phyloP scores from a whole-genome alignment of 2,888 invertebrate species.

The Eupithecia abbreviata region DNA sequence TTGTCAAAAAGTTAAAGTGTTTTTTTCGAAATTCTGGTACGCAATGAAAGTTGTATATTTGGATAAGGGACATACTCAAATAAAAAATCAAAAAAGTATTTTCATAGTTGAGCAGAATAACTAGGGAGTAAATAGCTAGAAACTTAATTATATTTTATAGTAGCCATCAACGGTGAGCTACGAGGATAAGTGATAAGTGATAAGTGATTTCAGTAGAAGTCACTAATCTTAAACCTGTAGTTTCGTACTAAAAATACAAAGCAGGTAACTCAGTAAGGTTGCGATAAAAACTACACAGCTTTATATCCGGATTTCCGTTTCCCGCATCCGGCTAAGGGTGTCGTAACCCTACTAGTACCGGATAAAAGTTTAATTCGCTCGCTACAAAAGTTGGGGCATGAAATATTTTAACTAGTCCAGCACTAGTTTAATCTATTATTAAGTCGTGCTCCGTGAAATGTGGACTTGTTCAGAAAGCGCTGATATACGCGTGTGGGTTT shows the following conservation, averaged over 20 bases:
- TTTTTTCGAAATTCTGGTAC: too few species aligned
- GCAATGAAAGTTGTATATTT: too few species aligned
- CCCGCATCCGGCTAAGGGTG: conserved; percentile 42
- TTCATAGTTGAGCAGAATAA: too few species aligned
- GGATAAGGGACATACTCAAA: too few species aligned
- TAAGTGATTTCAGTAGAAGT: too few species aligned
- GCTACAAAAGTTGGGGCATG: conserved; percentile 42
- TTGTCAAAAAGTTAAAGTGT: too few species aligned
- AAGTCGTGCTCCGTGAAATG: conserved; percentile 46
- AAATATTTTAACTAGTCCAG: conserved; percentile 54
- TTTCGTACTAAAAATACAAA: background rate
- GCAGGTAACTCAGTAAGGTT: background rate
- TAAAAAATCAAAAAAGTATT: too few species aligned
- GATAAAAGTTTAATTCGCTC: conserved; percentile 40
- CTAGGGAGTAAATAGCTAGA: too few species aligned
- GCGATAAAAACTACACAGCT: background rate
- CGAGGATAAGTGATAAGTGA: too few species aligned
- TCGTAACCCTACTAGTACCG: conserved; percentile 40
- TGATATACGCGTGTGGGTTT: conserved; percentile 12
- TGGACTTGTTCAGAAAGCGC: conserved; percentile 30
- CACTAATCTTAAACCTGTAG: background rate
- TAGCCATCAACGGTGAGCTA: too few species aligned
- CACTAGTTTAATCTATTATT: conserved; percentile 58
- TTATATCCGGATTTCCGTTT: conserved; percentile 46
- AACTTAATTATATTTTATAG: too few species aligned